These are phyloP conservation scores for Limulus polyphemus DNA, from an alignment of 2,888 invertebrate species.

Conservation along the genomic window DNA sequence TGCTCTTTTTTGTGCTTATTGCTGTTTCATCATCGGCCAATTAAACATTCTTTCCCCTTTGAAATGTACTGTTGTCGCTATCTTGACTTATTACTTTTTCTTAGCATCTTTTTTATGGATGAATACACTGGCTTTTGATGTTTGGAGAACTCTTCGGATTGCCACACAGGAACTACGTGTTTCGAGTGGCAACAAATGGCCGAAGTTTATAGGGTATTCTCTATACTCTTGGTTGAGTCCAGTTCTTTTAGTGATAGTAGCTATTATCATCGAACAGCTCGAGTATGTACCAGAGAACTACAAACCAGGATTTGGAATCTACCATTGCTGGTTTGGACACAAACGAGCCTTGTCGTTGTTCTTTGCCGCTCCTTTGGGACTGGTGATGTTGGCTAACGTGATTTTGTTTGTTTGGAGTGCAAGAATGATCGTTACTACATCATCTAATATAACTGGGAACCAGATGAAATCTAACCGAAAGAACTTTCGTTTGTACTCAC, in stretches of 20 bases:
- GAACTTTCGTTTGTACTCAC: conserved; percentile 34
- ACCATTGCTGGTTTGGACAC: conserved; percentile 43
- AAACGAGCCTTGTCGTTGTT: conserved; percentile 41
- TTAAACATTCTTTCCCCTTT: conserved; percentile 22
- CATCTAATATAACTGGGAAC: conserved; percentile 21
- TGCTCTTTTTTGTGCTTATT: conserved; percentile 41
- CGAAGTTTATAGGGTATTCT: conserved; percentile 39
- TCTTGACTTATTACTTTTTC: conserved; percentile 16
- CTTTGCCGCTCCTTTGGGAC: conserved; percentile 42
- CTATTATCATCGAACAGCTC: conserved; percentile 35
- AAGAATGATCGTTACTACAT: conserved; percentile 38
- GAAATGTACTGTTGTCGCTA: conserved; percentile 9
- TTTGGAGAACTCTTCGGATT: conserved; percentile 39
- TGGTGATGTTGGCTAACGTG: conserved; percentile 38
- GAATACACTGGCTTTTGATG: conserved; percentile 25
- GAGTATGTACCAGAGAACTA: conserved; percentile 26
- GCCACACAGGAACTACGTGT: conserved; percentile 41
- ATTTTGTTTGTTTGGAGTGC: conserved; percentile 37
- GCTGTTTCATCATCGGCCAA: conserved; percentile 39
- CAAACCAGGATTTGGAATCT: conserved; percentile 40
- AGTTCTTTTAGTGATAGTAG: conserved; percentile 34
- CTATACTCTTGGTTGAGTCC: conserved; percentile 39
- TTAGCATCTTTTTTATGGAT: conserved; percentile 22
- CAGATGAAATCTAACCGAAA: conserved; percentile 7
- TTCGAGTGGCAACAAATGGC: conserved; percentile 36